A percentile compares a stretch with the other conserved stretches of the same genome.
Conservation (phyloP, 2,113 vertebrate genomes). For the Istiophorus platypterus region DNA sequence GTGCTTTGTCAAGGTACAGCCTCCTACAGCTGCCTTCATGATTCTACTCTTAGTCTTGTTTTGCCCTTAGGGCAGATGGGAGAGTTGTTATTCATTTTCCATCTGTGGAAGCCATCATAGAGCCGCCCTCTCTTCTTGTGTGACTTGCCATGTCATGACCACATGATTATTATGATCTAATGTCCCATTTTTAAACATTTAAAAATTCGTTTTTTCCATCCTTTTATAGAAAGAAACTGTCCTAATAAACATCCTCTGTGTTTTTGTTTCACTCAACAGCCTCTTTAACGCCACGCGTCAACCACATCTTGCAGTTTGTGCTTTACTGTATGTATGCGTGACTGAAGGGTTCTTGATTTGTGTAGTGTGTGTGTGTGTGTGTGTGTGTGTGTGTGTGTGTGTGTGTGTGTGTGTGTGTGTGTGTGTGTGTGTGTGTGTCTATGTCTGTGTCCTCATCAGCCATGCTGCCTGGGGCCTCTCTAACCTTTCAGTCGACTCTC, state of each 20-base stretch:
- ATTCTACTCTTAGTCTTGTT: not conserved
- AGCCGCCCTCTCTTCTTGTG: too few species aligned
- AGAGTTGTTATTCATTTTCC: not conserved
- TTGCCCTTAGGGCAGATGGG: too few species aligned
- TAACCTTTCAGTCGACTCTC: slow-evolving; percentile 80
- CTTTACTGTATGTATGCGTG: not conserved
- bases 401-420: not conserved
- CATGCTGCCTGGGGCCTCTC: slow-evolving; percentile 72
- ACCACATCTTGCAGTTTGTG: not conserved
- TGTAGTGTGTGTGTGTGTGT: slow-evolving; percentile 18
- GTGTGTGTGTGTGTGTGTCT: slow-evolving; percentile 18
- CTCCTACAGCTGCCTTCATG: not conserved
- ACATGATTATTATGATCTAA: too few species aligned
- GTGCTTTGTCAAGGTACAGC: not conserved
- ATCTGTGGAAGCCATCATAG: not conserved
- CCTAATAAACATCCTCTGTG: not conserved
- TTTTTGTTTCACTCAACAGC: not conserved
- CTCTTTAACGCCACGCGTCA: not conserved
- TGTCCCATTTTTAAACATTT: not conserved
- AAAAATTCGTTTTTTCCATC: too few species aligned
- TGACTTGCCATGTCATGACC: too few species aligned
- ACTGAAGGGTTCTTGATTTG: too few species aligned
- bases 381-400: slow-evolving; percentile 21
- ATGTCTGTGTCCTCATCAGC: slow-evolving; percentile 58
- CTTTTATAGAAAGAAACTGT: not conserved